phyloP scores from a whole-genome alignment of 2,113 vertebrate genomes.

The Lates calcarifer region DNA sequence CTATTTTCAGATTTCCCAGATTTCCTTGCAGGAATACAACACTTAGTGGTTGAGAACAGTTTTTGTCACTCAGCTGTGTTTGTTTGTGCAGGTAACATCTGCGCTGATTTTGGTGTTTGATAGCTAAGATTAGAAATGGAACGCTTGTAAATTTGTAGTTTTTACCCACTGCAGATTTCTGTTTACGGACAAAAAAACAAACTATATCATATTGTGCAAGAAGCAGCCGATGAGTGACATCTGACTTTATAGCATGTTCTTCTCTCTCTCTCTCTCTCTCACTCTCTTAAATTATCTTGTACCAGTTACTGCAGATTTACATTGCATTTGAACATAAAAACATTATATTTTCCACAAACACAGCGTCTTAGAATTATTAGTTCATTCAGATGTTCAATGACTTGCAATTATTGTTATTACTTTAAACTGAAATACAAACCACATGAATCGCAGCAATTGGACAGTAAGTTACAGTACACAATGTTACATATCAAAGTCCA shows the following conservation, averaged over 20 bases:
- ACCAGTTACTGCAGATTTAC: background rate
- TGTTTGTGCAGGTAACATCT: slow-evolving; percentile 78
- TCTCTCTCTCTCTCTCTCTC: background rate
- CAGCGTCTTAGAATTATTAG: too few relatives aligned
- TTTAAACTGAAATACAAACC: background rate
- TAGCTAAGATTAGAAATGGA: slow-evolving; percentile 65
- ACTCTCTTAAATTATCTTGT: background rate
- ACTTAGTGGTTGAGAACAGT: slow-evolving; percentile 76
- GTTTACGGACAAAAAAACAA: slow-evolving; percentile 45
- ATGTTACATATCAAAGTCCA: slow-evolving; percentile 10
- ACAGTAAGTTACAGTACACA: background rate
- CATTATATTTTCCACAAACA: background rate
- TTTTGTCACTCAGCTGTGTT: slow-evolving; percentile 74
- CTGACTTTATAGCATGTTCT: background rate
- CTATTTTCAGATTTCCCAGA: slow-evolving; percentile 86
- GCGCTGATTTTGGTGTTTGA: slow-evolving; percentile 42
- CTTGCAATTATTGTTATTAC: too few relatives aligned
- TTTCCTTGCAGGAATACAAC: slow-evolving; percentile 77
- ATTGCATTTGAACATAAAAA: background rate
- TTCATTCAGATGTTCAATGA: too few relatives aligned
- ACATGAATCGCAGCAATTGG: background rate
- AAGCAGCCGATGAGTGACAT: background rate
- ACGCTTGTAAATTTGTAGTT: slow-evolving; percentile 58
- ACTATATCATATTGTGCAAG: slow-evolving; percentile 1
- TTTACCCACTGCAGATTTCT: slow-evolving; percentile 36